Conservation (phyloP, 2,888 invertebrate genomes). For the Leptura quadrifasciata region DNA sequence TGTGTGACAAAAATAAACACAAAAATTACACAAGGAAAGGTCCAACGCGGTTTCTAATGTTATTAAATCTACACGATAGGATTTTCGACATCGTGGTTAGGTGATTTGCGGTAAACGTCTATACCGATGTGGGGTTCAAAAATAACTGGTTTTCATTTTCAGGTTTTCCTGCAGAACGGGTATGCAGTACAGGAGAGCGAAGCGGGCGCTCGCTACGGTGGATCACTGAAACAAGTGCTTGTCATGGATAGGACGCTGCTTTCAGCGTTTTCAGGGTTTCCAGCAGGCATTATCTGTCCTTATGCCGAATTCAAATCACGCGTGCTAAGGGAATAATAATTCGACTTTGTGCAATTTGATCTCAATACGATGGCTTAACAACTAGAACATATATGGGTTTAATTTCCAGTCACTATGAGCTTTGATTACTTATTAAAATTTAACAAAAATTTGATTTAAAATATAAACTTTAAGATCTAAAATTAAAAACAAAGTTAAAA, state of each 20-base stretch:
- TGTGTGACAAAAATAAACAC: conserved; percentile 61
- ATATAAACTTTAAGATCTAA: too few relatives aligned
- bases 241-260: conserved; percentile 23
- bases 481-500: too few relatives aligned
- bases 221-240: conserved; percentile 6
- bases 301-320: conserved; percentile 7
- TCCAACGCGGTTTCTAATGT: conserved; percentile 51
- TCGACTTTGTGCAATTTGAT: background rate
- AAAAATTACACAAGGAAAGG: conserved; percentile 57
- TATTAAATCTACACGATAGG: conserved; percentile 51
- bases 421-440: too few relatives aligned
- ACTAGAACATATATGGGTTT: background rate
- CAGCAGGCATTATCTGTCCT: background rate
- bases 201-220: conserved; percentile 29
- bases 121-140: conserved; percentile 67
- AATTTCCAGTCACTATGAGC: background rate
- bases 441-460: too few relatives aligned
- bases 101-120: conserved; percentile 53
- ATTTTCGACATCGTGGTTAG: conserved; percentile 56
- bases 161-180: conserved; percentile 59
- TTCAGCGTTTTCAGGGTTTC: background rate
- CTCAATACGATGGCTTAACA: background rate
- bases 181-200: conserved; percentile 42
- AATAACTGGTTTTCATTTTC: conserved; percentile 69
- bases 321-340: background rate